Evolutionary conservation across 1,140 invertebrate species (phyloP), one percentile per base, ranked within the genome.

Genomic region (Octopus sinensis): DNA sequence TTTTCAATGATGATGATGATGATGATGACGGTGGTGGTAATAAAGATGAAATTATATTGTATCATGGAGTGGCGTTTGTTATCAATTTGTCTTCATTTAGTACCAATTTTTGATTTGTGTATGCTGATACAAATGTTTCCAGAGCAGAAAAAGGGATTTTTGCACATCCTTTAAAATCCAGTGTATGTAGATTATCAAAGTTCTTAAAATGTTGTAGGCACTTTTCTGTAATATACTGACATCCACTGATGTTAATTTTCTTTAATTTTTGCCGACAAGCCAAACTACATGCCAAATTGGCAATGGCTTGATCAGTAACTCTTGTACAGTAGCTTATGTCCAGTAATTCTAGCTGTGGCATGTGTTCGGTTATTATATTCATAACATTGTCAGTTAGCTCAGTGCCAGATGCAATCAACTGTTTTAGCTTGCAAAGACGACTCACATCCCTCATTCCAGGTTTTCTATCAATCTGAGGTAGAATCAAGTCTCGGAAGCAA

Each of bases 361-460:
- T 86, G 86, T 96, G 94, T 89, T 96, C 94, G 0, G 94, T 93
- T 5, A 96, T 93, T 80, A 95, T 94, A 17, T 95, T 92, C 85
- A 98, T 92, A 0, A 96, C 94, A 23, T 96, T 94, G 80, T 98
- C 96, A 0, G 96, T 95, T 68, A 98, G 94, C 84, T 97, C 95
- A 4, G 96, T 96, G 53, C 96, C 96, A 56, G 95, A 94, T 4
- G 98, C 90, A 62, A 93, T 93, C 17, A 98, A 91, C 76, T 93
- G 93, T 80, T 93, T 93, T 13, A 98, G 91, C 82, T 95, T 93
- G 7, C 95, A 93, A 4, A 98, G 92, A 0, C 96, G 93, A 2
- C 95, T 95, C 78, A 95, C 94, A 17, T 95, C 95, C 81, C 96
- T 95, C 7, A 95, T 93, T 52, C 95, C 91, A 12, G 96, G 96